Conservation (phyloP, 2,888 invertebrate species). For the Erebia palarica region DNA sequence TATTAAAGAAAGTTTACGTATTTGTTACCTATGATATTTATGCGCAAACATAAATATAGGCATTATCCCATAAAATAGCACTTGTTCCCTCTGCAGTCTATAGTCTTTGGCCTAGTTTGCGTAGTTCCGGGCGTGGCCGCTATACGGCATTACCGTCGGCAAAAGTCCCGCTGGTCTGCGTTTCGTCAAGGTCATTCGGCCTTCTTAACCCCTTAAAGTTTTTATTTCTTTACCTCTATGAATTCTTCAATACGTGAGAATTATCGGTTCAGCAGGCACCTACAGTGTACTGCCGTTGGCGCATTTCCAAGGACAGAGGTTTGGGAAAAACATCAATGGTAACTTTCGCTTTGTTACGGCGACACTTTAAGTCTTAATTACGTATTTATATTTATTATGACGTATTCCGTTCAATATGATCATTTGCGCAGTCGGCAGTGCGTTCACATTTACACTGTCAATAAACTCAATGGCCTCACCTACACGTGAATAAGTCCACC, state of each 20-base stretch:
- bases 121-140: too few species aligned
- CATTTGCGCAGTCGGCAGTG: constrained; percentile 2
- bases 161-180: too few species aligned
- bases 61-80: too few species aligned
- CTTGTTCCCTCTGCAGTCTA: too few species aligned
- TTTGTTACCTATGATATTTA: too few species aligned
- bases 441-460: neutral
- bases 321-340: constrained; percentile 6
- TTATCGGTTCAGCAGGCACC: neutral
- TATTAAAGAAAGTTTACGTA: too few species aligned
- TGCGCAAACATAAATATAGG: too few species aligned
- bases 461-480: neutral
- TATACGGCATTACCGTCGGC: too few species aligned
- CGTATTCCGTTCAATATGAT: neutral
- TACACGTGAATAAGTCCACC: too few species aligned
- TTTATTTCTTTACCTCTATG: neutral
- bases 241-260: neutral
- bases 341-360: constrained; percentile 4
- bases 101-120: too few species aligned
- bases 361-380: neutral
- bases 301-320: neutral
- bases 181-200: too few species aligned
- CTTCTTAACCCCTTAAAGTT: too few species aligned
- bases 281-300: neutral
- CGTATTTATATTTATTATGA: neutral